Evolutionary conservation across 2,797 vertebrate genomes (phyloP), one percentile per base, ranked within the genome.

Genomic region (Bufotes viridis): DNA sequence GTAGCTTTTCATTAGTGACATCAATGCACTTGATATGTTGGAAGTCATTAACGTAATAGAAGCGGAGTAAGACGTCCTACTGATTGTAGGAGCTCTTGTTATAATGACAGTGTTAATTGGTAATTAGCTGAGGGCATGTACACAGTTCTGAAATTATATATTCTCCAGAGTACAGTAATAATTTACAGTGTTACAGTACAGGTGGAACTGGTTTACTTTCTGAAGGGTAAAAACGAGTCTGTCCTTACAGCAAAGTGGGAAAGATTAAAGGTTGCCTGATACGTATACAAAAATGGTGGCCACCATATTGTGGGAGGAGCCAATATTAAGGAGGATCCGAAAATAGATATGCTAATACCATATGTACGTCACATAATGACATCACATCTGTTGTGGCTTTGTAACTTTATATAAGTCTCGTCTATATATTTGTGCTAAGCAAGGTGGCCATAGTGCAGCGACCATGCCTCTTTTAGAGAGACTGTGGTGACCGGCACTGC

Each of bases 41-140:
- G 7, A 20, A 81, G 61, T 67, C 61, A 24, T 24, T 81, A 65
- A 2, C 49, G 29, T n/a, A 42, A 12, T 11, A 81, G 22, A 26
- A 29, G 61, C 12, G 13, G 58, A 60, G 51, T 49, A 1, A 61
- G 61, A 65, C 80, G 26, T 69, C 61, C 65, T 82, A n/a, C 34
- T 63, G 20, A 75, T 75, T 7, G 49, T 61, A 24, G 24, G 34
- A 20, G 11, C 58, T 61, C 17, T 76, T 8, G 70, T 24, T 63
- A 60, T 61, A 60, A 85, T 76, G 72, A 76, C 57, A 13, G 67
- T 76, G 83, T 63, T 42, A 85, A 29, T n/a, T 13, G 69, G 70
- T 84, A 84, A 84, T 85, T 49, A 85, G 58, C 42, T n/a, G 53
- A n/a, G 14, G 29, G 7, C 42, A 34, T 65, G n/a, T 49, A n/a